Evolutionary conservation across 2,888 invertebrate genomes (phyloP).

Genomic region (Blastobasis adustella): DNA sequence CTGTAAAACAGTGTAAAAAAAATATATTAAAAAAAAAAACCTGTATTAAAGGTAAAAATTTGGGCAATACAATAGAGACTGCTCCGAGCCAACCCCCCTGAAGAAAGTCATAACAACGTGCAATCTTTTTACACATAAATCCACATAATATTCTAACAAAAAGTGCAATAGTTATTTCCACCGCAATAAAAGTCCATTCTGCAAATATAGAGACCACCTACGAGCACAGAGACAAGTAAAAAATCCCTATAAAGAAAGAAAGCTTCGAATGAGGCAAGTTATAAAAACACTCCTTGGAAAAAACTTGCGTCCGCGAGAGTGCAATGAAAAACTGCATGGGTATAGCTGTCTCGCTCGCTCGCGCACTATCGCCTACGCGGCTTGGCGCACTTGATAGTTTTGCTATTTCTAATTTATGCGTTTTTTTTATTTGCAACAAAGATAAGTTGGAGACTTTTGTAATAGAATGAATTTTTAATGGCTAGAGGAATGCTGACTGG

Average conservation of each 20-base stretch:
- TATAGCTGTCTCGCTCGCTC: slow-evolving; percentile 46
- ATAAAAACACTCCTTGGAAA: slow-evolving; percentile 52
- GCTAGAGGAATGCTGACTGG: too few species aligned
- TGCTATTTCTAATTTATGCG: neutral
- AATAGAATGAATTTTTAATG: too few species aligned
- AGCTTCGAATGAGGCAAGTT: slow-evolving; percentile 37
- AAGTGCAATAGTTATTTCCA: neutral
- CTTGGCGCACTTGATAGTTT: slow-evolving; percentile 45
- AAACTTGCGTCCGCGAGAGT: slow-evolving; percentile 36
- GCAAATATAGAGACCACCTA: slow-evolving; percentile 38
- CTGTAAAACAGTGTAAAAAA: too few species aligned
- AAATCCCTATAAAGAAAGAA: slow-evolving; percentile 43
- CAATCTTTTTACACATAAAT: too few species aligned
- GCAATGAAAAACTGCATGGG: slow-evolving; percentile 50
- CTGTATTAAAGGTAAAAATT: too few species aligned
- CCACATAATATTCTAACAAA: neutral
- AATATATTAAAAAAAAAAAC: too few species aligned
- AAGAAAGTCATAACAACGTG: too few species aligned
- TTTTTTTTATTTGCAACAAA: too few species aligned
- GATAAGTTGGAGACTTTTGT: too few species aligned
- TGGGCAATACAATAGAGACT: too few species aligned
- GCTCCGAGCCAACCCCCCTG: too few species aligned
- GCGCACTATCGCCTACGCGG: slow-evolving; percentile 30
- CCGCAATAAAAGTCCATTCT: neutral
- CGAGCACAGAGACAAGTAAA: slow-evolving; percentile 34